These are phyloP conservation scores for Pterocles gutturalis DNA, from an alignment of 2,113 vertebrate species.

Conservation along the genomic window DNA sequence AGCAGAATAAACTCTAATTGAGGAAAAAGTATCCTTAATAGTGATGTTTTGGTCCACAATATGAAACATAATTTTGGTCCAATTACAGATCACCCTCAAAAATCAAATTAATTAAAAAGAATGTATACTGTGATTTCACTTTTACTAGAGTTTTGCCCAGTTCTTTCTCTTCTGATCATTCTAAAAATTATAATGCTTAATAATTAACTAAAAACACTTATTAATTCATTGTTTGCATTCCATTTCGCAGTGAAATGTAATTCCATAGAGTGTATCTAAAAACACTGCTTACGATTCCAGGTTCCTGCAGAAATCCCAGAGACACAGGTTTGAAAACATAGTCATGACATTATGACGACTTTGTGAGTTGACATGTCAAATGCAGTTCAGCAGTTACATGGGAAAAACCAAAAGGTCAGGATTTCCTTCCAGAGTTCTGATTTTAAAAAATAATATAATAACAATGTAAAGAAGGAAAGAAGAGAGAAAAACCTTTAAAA, in stretches of 20 bases:
- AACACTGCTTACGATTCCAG: not conserved
- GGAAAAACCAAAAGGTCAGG: constrained; percentile 4
- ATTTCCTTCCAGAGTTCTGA: not conserved
- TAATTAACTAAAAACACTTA: not conserved
- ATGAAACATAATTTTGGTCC: not conserved
- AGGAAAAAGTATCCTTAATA: not conserved
- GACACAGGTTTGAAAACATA: not conserved
- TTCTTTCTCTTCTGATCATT: not conserved
- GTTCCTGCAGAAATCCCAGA: constrained; percentile 44
- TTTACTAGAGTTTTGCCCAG: not conserved
- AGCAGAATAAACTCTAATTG: not conserved
- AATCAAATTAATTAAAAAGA: not conserved
- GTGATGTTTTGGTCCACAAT: not conserved
- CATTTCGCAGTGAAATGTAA: not conserved
- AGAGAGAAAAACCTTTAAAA: not conserved
- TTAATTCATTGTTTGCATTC: not conserved
- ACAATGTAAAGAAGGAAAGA: not conserved
- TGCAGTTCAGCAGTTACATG: not conserved
- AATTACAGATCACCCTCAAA: not conserved
- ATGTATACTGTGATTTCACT: not conserved
- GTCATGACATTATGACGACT: not conserved
- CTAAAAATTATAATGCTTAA: not conserved
- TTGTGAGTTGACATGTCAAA: not conserved
- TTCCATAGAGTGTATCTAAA: not conserved
- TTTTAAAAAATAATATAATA: not conserved